Percentiles rank a stretch among this genome's conserved stretches.
These are phyloP conservation scores for Coronaproctus castanopsis DNA, from an alignment of 2,888 invertebrate genomes.

Conservation along the genomic window DNA sequence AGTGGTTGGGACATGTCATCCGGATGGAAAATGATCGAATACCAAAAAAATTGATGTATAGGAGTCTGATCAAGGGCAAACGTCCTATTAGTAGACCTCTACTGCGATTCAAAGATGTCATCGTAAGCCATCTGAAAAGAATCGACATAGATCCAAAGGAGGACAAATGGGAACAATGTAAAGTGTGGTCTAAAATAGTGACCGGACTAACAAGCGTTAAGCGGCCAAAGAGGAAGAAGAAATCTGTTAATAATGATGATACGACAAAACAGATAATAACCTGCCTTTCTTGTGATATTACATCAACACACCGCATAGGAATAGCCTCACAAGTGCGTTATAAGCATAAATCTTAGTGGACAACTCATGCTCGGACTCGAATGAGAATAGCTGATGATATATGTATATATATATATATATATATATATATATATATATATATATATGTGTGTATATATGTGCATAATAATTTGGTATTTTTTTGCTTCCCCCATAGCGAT, in stretches of 20 bases:
- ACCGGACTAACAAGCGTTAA: neutral
- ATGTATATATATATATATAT: neutral
- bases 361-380: neutral
- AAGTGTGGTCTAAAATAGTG: neutral
- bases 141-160: neutral
- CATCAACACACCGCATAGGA: too few species aligned
- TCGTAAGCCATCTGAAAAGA: neutral
- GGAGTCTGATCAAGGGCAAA: neutral
- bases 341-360: neutral
- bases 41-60: neutral
- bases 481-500: too few species aligned
- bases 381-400: neutral
- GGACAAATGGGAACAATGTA: neutral
- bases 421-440: neutral
- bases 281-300: too few species aligned
- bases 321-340: neutral
- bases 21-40: too few species aligned
- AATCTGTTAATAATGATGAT: neutral
- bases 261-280: neutral
- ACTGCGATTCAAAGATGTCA: neutral
- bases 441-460: neutral
- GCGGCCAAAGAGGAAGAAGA: neutral
- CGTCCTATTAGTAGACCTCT: neutral
- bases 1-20: too few species aligned
- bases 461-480: too few species aligned